Base-by-base conservation (phyloP, 2,888 invertebrate species). In the Phengaris arion region DNA sequence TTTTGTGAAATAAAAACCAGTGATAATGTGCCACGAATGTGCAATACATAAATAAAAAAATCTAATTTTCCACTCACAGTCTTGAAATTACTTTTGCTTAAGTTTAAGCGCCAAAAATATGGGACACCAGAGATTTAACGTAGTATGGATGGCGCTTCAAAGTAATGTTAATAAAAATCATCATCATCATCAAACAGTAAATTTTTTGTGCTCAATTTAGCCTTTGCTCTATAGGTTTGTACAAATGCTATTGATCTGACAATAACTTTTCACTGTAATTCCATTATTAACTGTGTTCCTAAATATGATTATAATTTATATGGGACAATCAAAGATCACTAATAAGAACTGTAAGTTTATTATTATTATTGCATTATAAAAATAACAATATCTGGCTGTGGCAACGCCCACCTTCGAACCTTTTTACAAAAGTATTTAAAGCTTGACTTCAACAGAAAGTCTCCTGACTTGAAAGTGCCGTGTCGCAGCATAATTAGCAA, bases 21-120 rank as follows among this genome's bases (percentile, higher is more conserved):
- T 3, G 10, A 2, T 72, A 54, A 54, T 51, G 35, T 35, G 35
- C 72, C 54, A 35, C 72, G 22, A 52, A 54, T 6, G 72, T 52
- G 72, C 35, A 54, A 54, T 54, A 54, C 45, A 70, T 70, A 48
- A 22, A 51, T 15, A 69, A 5, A 51, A 9, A 51, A 9, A 51
- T 72, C 35, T 72, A 35, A 35, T 54, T 72, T 72, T 6, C 3
- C n/a, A 22, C 15, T 15, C 51, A 51, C 69, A 51, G 15, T 52
- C 12, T 52, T 51, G 70, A 12, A 70, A 70, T 70, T 51, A 70
- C 52, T 72, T 72, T 70, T 51, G 46, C 69, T 70, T 52, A 72
- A 45, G 72, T 72, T 72, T 35, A 54, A 72, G 72, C 52, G 22
- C 70, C 46, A 69, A 48, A 72, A 35, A 52, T 72, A 72, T 35